A percentile compares a stretch with the other conserved stretches of the same genome.
Evolutionary conservation across 2,113 vertebrate species (phyloP).

Genomic region (Malaclemys terrapin): DNA sequence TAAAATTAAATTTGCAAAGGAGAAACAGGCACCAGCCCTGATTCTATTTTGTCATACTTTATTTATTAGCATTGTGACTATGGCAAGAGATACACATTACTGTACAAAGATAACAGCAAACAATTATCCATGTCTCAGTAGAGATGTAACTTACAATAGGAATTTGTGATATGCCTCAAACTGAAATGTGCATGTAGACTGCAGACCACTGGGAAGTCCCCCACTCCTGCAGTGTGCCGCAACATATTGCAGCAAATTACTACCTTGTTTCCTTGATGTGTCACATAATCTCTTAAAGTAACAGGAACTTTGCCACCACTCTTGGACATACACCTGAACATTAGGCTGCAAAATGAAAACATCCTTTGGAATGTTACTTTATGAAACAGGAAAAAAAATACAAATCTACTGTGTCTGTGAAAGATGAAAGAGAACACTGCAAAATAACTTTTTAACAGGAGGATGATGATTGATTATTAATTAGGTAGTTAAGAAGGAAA

Average conservation of each 20-base stretch:
- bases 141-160: not conserved
- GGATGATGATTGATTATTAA: not conserved
- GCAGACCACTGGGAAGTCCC: not conserved
- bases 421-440: not conserved
- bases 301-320: not conserved
- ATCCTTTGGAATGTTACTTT: not conserved
- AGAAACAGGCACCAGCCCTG: not conserved
- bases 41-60: conserved; percentile 4
- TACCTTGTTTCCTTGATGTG: not conserved
- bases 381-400: not conserved
- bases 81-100: not conserved
- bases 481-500: not conserved
- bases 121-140: not conserved
- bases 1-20: conserved; percentile 23
- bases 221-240: not conserved
- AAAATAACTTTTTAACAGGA: not conserved
- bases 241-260: not conserved
- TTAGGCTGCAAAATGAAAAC: not conserved
- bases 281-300: conserved; percentile 15
- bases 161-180: not conserved
- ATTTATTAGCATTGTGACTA: conserved; percentile 17
- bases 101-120: conserved; percentile 3
- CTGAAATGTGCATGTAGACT: not conserved
- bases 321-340: not conserved
- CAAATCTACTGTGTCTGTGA: not conserved